Evolutionary conservation across 2,888 invertebrate species (phyloP), one percentile per base, ranked within the genome.

Genomic region (Agelastica alni): DNA sequence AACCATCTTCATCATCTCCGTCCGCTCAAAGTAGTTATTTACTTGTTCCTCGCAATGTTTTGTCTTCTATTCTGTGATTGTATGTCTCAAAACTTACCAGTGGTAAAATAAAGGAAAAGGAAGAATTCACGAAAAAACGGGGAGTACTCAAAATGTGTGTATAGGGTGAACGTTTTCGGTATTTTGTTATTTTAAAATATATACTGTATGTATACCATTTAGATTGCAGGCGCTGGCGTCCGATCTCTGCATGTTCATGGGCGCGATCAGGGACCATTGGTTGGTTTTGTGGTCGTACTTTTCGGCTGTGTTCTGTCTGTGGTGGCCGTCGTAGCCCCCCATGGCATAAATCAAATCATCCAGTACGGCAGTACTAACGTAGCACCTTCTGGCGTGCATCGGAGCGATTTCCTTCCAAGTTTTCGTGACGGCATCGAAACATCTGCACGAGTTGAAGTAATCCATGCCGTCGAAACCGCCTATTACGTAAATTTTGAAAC

Each of bases 191-290:
- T n/a, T n/a, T n/a, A n/a, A n/a, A 30, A 30, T 30, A 1, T 30
- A 20, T 30, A 46, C 87, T 45, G 42, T 34, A 14, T 13, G 53
- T 66, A 68, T 71, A 84, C 91, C 89, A 59, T 91, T 86, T 20
- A 93, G 77, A 0, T 88, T 85, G n/a, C 95, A 91, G 2, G 94
- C 92, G 72, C 91, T 91, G 0, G 94, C 94, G 72, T 96, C 96
- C 14, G 94, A 94, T 61, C 96, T 80, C 70, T 90, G 91, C 60
- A 87, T 86, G 71, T 89, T 88, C 96, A 96, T 96, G 0, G 91
- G 87, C 0, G 91, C 85, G 12, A 95, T 88, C 60, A 92, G 79
- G 1, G 89, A 85, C 93, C 93, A 93, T 73, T 95, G 94, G 75
- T 96, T 96, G 12, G 86, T 87, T 51, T 81, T 81, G 32, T 88